Evolutionary conservation across 2,797 vertebrate genomes (phyloP), one percentile per base, ranked within the genome.

Genomic region (Enteromius treurensis): DNA sequence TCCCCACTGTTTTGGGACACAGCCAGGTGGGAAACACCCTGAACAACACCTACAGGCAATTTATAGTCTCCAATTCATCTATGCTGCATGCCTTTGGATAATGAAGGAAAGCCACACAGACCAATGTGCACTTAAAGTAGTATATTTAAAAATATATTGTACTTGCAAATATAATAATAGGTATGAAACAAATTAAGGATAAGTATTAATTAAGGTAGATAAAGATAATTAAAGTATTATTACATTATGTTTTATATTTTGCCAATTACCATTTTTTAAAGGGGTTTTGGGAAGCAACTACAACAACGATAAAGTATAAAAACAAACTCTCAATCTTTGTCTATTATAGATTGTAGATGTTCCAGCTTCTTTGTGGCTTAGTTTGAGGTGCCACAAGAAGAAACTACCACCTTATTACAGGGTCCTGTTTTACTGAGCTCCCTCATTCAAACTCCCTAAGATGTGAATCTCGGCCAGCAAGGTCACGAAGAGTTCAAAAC

Each of bases 391-490:
- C 78, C 86, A 90, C 91, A 91, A 90, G 91, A 89, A 91, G 88
- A 86, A 90, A 92, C 94, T 94, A 93, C 92, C 91, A 90, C 88
- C 89, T 89, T 87, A 92, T 94, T 92, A 93, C 90, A 89, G 85
- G 85, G 70, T 19, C 73, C 88, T 88, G 88, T 93, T 91, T 91
- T 90, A 88, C 84, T 29, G 83, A 86, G 74, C 55, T 29, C 42
- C 29, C 42, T 40, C 42, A 75, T 29, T 67, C 47, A 78, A 67
- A 37, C 71, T 26, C 60, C 40, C 51, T 76, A 87, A 88, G 91
- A 91, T 15, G 88, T 89, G 76, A 88, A 81, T 15, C 51, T 67
- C 88, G 88, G 74, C 67, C 84, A 29, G 71, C 67, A 70, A 60
- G 90, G 90, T 90, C 89, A 90, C 84, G 68, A 90, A 85, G 82